These are phyloP conservation scores for Mus musculus DNA, from an alignment of 2,113 vertebrate genomes.

Conservation along the genomic window GRCm39 chr16:50564501-50565000, in stretches of 20 bases:
- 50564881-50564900: neutral
- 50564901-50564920: neutral
- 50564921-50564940: neutral
- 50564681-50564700: constrained; percentile 70
- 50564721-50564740: constrained; percentile 64
- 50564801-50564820: constrained; percentile 3
- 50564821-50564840: neutral
- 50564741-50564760: constrained; percentile 6
- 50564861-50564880: neutral
- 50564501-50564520: constrained; percentile 37
- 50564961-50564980: neutral
- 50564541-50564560: constrained; percentile 29
- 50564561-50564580: constrained; percentile 8
- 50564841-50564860: neutral
- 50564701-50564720: constrained; percentile 47
- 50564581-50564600: constrained; percentile 65
- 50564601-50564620: constrained; percentile 71
- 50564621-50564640: constrained; percentile 59
- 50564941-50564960: neutral
- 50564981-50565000: neutral
- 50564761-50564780: neutral
- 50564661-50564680: constrained; percentile 68
- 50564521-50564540: constrained; percentile 28
- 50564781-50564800: neutral
- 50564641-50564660: constrained; percentile 69